Evolutionary conservation across 2,113 vertebrate species (phyloP).

Genomic region (Albula glossodonta): DNA sequence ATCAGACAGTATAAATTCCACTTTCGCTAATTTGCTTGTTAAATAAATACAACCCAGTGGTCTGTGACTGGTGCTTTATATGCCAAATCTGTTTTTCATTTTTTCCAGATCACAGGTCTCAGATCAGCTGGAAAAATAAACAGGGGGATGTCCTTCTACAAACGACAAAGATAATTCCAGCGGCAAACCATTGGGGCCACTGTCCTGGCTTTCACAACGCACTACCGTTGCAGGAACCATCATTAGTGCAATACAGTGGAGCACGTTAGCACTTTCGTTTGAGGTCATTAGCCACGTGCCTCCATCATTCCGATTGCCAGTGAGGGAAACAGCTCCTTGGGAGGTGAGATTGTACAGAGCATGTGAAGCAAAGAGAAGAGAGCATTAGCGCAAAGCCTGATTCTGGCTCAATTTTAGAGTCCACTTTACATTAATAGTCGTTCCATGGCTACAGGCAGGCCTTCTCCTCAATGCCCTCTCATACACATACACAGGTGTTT

Average conservation of each 20-base stretch:
- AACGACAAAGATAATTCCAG: background rate
- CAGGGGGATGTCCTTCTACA: conserved; percentile 35
- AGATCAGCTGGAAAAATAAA: conserved; percentile 38
- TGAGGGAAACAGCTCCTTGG: background rate
- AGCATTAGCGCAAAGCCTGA: background rate
- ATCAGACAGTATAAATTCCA: conserved; percentile 37
- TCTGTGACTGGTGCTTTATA: conserved; percentile 52
- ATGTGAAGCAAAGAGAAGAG: background rate
- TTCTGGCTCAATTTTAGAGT: background rate
- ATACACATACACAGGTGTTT: background rate
- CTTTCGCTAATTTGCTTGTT: conserved; percentile 59
- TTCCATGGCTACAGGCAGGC: background rate
- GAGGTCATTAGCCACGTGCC: background rate
- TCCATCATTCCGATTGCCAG: background rate
- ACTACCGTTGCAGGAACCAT: background rate
- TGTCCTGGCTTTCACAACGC: background rate
- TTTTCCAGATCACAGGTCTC: conserved; percentile 24
- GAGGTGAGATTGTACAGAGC: background rate
- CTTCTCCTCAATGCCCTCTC: background rate
- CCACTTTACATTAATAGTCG: background rate
- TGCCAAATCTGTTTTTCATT: conserved; percentile 40
- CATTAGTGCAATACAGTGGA: background rate
- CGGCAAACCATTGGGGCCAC: background rate
- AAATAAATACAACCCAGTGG: conserved; percentile 57
- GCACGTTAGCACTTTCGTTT: background rate